These are phyloP conservation scores for Mimas tiliae DNA, from an alignment of 2,888 invertebrate species.

Conservation along the genomic window DNA sequence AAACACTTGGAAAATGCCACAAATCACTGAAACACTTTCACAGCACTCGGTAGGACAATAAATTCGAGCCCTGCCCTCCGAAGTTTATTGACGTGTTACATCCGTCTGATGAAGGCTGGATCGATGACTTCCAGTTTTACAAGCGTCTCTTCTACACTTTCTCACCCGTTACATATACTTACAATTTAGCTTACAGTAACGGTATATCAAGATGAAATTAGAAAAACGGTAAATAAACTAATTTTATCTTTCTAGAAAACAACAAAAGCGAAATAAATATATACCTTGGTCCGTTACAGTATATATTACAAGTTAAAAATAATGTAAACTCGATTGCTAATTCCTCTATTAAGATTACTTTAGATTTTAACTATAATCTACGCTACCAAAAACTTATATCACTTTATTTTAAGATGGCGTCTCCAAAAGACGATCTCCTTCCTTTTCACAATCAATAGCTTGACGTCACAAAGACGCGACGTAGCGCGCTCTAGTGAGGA, in stretches of 20 bases:
- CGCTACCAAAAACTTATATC: conserved; percentile 86
- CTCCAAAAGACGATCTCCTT: conserved; percentile 81
- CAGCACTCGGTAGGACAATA: conserved; percentile 65
- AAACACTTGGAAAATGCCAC: conserved; percentile 23
- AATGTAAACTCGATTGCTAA: conserved; percentile 72
- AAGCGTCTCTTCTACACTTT: conserved; percentile 42
- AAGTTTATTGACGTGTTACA: conserved; percentile 84
- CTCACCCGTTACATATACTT: conserved; percentile 39
- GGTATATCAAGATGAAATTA: conserved; percentile 67
- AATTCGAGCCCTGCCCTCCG: conserved; percentile 76
- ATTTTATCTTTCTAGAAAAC: conserved; percentile 60
- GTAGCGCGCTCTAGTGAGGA: conserved; percentile 61
- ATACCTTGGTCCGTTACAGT: conserved; percentile 93
- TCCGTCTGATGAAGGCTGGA: conserved; percentile 74
- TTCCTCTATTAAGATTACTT: conserved; percentile 78
- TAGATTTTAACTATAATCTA: conserved; percentile 80
- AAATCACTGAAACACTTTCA: conserved; percentile 67
- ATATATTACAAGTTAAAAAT: conserved; percentile 81
- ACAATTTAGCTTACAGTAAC: conserved; percentile 61
- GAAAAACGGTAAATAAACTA: conserved; percentile 80
- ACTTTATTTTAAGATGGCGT: conserved; percentile 85
- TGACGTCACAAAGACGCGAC: conserved; percentile 83
- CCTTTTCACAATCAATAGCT: conserved; percentile 76
- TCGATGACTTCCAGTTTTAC: conserved; percentile 69
- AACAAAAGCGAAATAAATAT: conserved; percentile 78